Evolutionary conservation across 2,113 vertebrate species (phyloP).

Genomic region (Acrocephalus arundinaceus): DNA sequence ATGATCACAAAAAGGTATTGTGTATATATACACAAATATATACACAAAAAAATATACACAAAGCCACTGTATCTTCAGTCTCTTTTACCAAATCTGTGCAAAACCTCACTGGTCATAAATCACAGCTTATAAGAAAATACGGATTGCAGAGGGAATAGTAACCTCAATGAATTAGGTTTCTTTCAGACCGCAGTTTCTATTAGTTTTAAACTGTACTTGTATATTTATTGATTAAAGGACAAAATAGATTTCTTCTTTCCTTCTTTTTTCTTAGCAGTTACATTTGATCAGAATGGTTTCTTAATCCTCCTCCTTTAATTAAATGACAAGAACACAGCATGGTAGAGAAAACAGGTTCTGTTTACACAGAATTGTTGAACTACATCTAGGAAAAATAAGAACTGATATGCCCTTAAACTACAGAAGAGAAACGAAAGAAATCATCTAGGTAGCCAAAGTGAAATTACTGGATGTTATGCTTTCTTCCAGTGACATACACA

Average conservation of each 20-base stretch:
- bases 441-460: not conserved
- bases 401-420: not conserved
- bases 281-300: not conserved
- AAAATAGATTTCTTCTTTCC: not conserved
- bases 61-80: not conserved
- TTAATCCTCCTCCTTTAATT: conserved; percentile 1
- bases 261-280: not conserved
- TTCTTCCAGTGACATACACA: not conserved
- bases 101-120: not conserved
- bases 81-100: not conserved
- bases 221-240: conserved; percentile 3
- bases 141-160: not conserved
- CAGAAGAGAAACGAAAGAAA: not conserved
- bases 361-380: not conserved
- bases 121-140: not conserved
- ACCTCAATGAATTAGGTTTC: not conserved
- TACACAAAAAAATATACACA: not conserved
- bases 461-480: not conserved
- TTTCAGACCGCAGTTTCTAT: not conserved
- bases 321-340: not conserved
- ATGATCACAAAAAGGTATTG: not conserved
- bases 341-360: not conserved
- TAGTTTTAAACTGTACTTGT: not conserved
- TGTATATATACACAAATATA: not conserved
- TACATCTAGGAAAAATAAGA: not conserved